These are phyloP conservation scores for Cantharis lateralis DNA, from an alignment of 2,888 invertebrate species.

Conservation along the genomic window DNA sequence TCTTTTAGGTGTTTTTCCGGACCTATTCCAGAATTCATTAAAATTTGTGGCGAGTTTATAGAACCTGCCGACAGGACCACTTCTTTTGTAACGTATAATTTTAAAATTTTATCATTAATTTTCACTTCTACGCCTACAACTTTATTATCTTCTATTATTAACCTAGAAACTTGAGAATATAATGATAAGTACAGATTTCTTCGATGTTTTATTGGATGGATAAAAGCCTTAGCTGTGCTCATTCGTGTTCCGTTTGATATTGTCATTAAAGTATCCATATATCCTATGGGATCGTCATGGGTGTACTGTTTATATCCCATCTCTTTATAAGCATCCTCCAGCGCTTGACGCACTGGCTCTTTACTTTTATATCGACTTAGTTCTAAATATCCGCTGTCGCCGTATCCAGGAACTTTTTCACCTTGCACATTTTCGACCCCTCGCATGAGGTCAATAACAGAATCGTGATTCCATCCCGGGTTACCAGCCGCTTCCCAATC, in stretches of 20 bases:
- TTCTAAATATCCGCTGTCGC: conserved; percentile 22
- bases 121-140: conserved; percentile 55
- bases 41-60: conserved; percentile 86
- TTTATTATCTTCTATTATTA: conserved; percentile 42
- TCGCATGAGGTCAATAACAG: conserved; percentile 79
- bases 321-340: conserved; percentile 25
- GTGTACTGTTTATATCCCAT: conserved; percentile 59
- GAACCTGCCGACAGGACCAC: conserved; percentile 89
- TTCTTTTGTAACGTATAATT: conserved; percentile 69
- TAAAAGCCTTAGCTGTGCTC: conserved; percentile 54
- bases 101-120: conserved; percentile 37
- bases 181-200: conserved; percentile 64
- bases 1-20: conserved; percentile 51
- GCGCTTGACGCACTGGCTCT: conserved; percentile 10
- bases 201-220: conserved; percentile 56
- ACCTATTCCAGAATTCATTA: conserved; percentile 67
- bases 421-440: conserved; percentile 76
- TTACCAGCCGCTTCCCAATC: conserved; percentile 83
- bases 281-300: conserved; percentile 59
- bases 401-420: conserved; percentile 18
- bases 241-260: conserved; percentile 51
- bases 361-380: conserved; percentile 1
- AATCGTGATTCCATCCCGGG: conserved; percentile 81
- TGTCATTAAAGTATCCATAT: conserved; percentile 31
- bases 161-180: conserved; percentile 60